Evolutionary conservation across 2,797 vertebrate species (phyloP).

Genomic region (Eulemur albifrons): DNA sequence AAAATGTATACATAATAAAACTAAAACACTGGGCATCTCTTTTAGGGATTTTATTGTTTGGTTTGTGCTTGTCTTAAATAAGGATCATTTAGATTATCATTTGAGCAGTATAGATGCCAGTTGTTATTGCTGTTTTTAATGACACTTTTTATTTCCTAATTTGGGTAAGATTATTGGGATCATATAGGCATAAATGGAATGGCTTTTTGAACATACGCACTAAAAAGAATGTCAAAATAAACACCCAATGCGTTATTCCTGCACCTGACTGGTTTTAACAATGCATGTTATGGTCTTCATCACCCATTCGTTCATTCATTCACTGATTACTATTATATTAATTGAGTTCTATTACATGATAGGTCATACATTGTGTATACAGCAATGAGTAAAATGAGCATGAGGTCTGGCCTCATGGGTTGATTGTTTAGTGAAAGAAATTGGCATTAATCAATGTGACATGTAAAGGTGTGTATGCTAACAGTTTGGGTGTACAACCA

Average conservation of each 20-base stretch:
- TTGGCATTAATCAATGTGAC: background rate
- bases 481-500: background rate
- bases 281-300: background rate
- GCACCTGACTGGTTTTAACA: background rate
- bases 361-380: background rate
- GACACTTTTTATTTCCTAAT: background rate
- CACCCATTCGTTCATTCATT: background rate
- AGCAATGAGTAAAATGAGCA: background rate
- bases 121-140: background rate
- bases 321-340: background rate
- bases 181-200: background rate
- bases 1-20: background rate
- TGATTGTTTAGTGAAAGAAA: background rate
- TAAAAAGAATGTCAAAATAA: background rate
- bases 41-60: background rate
- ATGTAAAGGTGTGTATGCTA: background rate
- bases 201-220: background rate
- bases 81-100: background rate
- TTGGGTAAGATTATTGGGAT: background rate
- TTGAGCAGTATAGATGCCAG: background rate
- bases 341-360: background rate
- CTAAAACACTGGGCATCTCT: background rate
- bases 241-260: background rate
- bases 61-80: background rate
- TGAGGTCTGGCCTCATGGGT: background rate